phyloP scores from a whole-genome alignment of 1,140 invertebrate species.

The Papilio glaucus region DNA sequence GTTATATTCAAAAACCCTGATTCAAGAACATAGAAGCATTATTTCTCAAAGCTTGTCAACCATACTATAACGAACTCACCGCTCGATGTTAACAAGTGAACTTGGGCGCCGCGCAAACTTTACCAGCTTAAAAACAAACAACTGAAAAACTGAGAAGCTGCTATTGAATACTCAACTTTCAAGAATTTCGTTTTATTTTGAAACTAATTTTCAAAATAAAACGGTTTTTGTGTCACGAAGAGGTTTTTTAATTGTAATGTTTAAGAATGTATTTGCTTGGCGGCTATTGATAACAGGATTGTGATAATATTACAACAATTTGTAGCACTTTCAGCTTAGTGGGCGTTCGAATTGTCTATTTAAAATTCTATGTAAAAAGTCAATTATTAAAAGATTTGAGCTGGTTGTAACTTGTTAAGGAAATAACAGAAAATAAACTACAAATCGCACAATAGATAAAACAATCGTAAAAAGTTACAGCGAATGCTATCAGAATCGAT shows the following conservation, averaged over 20 bases:
- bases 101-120: conserved; percentile 12
- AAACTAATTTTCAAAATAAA: too few species aligned
- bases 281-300: background rate
- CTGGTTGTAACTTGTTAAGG: background rate
- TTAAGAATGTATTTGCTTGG: background rate
- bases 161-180: conserved; percentile 23
- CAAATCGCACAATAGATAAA: background rate
- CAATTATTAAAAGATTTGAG: too few species aligned
- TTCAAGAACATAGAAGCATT: background rate
- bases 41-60: conserved; percentile 15
- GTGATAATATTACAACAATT: background rate
- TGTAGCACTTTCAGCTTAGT: too few species aligned
- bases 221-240: background rate
- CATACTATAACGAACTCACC: conserved; percentile 3
- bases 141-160: conserved; percentile 9
- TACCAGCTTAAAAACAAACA: conserved; percentile 23
- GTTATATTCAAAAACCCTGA: background rate
- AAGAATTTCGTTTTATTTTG: conserved; percentile 17
- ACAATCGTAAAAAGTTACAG: background rate
- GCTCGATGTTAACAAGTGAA: conserved; percentile 18
- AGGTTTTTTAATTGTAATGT: background rate
- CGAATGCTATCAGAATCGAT: background rate
- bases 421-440: background rate
- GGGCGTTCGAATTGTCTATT: too few species aligned
- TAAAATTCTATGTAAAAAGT: too few species aligned